Evolutionary conservation across 2,888 invertebrate genomes (phyloP), one percentile per base, ranked within the genome.

Genomic region (Zele albiditarsus): DNA sequence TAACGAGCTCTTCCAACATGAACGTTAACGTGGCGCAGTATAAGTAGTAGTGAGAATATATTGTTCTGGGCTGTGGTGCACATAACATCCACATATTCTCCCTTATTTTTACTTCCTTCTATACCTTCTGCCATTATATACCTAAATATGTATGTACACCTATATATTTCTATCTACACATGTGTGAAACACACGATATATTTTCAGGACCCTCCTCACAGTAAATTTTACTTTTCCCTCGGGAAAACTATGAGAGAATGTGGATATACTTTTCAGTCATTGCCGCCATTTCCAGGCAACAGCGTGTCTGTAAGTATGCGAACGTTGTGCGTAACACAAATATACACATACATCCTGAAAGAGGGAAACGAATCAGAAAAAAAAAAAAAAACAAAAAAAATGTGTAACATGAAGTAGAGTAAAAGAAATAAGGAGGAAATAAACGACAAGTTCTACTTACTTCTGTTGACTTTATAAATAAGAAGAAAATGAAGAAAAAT

Each of bases 151-250:
- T 46, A 6, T 38, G 10, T 38, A 38, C 0, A 38, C 12, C 12
- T 46, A n/a, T 46, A 46, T 46, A 38, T 38, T 38, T 38, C 8
- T 38, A 46, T 46, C 16, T 16, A 46, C 46, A 53, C n/a, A 53
- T 53, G 53, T n/a, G 5, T 53, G 20, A 20, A 20, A 23, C 53
- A 16, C n/a, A 53, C 53, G 65, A 23, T 65, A 38, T 38, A 20
- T 38, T 38, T 23, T 65, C 20, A 38, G 65, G 25, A 31, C 57
- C 68, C 66, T 27, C 53, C 42, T 16, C 38, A 60, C 38, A 58
- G 27, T 58, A 42, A 73, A 73, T 66, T 73, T 66, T 38, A 67
- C 38, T 57, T 33, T 31, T 66, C 60, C 70, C 70, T 12, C 46
- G 58, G 75, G 62, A 71, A 68, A 31, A 67, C 42, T n/a, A 23